phyloP scores from a whole-genome alignment of 2,113 vertebrate genomes.

The Tupaia chinensis region DNA sequence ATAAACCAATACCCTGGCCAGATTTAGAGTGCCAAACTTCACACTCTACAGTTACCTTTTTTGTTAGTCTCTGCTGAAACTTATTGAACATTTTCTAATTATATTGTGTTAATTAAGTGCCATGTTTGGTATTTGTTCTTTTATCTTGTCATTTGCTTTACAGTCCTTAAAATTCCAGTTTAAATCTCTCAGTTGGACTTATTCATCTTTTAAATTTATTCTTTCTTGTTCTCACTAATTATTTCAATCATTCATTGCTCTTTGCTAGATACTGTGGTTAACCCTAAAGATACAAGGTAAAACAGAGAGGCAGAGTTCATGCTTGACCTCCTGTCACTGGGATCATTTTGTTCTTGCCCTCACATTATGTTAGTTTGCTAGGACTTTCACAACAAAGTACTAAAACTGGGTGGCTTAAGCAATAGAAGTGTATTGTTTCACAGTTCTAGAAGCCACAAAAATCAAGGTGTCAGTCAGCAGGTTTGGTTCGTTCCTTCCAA shows the following conservation, averaged over 20 bases:
- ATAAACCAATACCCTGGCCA: background rate
- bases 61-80: background rate
- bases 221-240: background rate
- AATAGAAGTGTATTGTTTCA: background rate
- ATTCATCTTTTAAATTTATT: background rate
- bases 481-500: background rate
- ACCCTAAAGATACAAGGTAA: background rate
- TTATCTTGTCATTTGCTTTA: constrained; percentile 19
- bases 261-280: background rate
- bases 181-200: constrained; percentile 2
- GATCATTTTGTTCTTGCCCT: background rate
- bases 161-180: background rate
- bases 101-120: background rate
- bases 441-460: background rate
- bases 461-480: background rate
- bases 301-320: background rate
- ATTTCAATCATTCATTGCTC: background rate
- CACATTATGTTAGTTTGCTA: background rate
- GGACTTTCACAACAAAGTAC: background rate
- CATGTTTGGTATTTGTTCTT: background rate
- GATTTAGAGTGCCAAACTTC: background rate
- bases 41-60: background rate
- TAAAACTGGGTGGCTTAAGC: background rate
- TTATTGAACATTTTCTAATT: background rate
- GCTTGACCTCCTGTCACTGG: background rate